A percentile compares a stretch with the other conserved stretches of the same genome.
Conservation (phyloP, 2,888 invertebrate species). For the Orthonychiurus folsomi region DNA sequence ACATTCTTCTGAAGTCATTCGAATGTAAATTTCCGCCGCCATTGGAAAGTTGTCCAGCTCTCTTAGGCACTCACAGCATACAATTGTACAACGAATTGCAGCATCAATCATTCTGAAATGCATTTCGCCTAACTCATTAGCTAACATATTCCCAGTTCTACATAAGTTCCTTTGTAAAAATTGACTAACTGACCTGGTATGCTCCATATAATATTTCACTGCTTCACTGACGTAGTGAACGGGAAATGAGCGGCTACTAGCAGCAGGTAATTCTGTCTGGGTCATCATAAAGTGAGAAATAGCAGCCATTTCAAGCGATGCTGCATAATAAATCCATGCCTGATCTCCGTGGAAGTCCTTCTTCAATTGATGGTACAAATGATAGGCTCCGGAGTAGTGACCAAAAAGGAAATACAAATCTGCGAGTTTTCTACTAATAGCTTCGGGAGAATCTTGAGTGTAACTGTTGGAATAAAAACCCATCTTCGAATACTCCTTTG, state of each 20-base stretch:
- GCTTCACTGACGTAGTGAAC: slow-evolving; percentile 76
- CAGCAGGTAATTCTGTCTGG: slow-evolving; percentile 27
- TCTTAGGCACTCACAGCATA: slow-evolving; percentile 80
- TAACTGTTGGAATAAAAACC: slow-evolving; percentile 32
- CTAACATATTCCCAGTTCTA: neutral
- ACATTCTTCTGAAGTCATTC: slow-evolving; percentile 96
- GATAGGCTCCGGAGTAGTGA: slow-evolving; percentile 82
- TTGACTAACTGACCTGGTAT: slow-evolving; percentile 61
- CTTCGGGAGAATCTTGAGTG: slow-evolving; percentile 55
- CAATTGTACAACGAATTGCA: slow-evolving; percentile 80
- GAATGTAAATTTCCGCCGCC: slow-evolving; percentile 87
- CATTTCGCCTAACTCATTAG: slow-evolving; percentile 1
- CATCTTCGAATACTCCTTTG: neutral
- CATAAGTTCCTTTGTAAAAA: no score
- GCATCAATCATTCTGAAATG: slow-evolving; percentile 71
- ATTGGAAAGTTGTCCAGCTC: slow-evolving; percentile 70
- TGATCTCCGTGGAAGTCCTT: slow-evolving; percentile 93
- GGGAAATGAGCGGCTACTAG: slow-evolving; percentile 32
- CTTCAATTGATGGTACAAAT: slow-evolving; percentile 92
- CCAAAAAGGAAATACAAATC: slow-evolving; percentile 96
- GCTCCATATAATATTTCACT: slow-evolving; percentile 78
- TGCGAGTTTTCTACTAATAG: slow-evolving; percentile 83
- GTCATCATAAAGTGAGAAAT: slow-evolving; percentile 51
- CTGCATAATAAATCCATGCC: slow-evolving; percentile 94
- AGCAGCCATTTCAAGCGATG: slow-evolving; percentile 93